Evolutionary conservation across 2,888 invertebrate species (phyloP), one percentile per base, ranked within the genome.

Genomic region (Drosophila prolongata): DNA sequence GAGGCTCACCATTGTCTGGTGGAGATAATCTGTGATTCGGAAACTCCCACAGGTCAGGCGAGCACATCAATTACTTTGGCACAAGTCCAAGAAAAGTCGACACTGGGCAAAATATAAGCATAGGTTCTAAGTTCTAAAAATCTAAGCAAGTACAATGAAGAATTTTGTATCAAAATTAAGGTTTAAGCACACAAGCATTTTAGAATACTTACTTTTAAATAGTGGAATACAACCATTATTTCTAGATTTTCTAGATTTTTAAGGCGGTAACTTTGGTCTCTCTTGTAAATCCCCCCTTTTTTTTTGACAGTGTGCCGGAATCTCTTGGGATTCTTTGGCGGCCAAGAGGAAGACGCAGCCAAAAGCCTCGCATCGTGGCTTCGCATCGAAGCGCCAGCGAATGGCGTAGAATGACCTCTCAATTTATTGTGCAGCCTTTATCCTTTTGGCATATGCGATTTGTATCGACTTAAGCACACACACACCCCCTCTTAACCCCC

Each of bases 61-160:
- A 87, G 86, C 90, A 89, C 90, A 90, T 90, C 90, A 90, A 90
- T 90, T 90, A 90, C 88, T 88, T 90, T 90, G 90, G 90, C 90
- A 89, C 90, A 90, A 89, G 87, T 84, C 80, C 82, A 65, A 62
- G 77, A 58, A 57, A 43, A 52, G 38, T 64, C 44, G 34, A 61
- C 61, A 58, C 66, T 52, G 37, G 13, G 24, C 13, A 14, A 65
- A 49, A 34, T 10, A 9, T 1, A 13, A 0, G 0, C 8, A 37
- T 2, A 14, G 13, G 34, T 35, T 42, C 11, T 42, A 19, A 16
- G 27, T 10, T 4, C 1, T 4, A 24, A 4, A 24, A 24, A 0
- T 9, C 8, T 30, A 8, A 0, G 30, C 30, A 6, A 8, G 30
- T 8, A 30, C 3, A 30, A 30, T 1, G 8, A 30, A 6, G 8